phyloP scores from a whole-genome alignment of 2,113 vertebrate genomes.

The Campylorhamphus procurvoides region DNA sequence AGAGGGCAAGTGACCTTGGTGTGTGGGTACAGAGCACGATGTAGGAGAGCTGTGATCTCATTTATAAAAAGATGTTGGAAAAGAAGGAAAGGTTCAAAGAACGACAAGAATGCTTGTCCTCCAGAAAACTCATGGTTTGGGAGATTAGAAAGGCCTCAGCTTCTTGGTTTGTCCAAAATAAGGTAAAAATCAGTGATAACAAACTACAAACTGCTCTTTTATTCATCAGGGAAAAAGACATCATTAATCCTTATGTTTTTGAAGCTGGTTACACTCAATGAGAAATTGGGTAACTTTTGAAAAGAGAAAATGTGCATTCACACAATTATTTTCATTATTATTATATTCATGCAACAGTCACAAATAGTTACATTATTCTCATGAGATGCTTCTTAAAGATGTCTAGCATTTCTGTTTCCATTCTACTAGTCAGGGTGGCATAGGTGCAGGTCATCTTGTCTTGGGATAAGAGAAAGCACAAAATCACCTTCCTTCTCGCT shows the following conservation, averaged over 20 bases:
- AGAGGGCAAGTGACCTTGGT: not conserved
- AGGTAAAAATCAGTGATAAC: not conserved
- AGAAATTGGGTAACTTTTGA: not conserved
- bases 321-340: not conserved
- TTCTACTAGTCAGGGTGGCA: not conserved
- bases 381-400: not conserved
- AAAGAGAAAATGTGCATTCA: not conserved
- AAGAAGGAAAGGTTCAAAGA: not conserved
- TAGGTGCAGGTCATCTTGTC: not conserved
- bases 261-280: not conserved
- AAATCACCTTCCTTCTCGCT: not conserved
- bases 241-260: not conserved
- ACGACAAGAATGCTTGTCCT: not conserved
- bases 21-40: not conserved
- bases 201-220: not conserved
- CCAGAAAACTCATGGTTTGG: not conserved
- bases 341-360: not conserved
- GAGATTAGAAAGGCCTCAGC: not conserved
- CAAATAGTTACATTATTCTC: not conserved
- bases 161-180: not conserved
- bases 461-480: not conserved
- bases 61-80: not conserved
- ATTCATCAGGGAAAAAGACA: not conserved
- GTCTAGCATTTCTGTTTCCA: not conserved
- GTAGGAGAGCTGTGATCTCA: not conserved